Evolutionary conservation across 1,140 invertebrate species (phyloP).

Genomic region (Apis laboriosa): DNA sequence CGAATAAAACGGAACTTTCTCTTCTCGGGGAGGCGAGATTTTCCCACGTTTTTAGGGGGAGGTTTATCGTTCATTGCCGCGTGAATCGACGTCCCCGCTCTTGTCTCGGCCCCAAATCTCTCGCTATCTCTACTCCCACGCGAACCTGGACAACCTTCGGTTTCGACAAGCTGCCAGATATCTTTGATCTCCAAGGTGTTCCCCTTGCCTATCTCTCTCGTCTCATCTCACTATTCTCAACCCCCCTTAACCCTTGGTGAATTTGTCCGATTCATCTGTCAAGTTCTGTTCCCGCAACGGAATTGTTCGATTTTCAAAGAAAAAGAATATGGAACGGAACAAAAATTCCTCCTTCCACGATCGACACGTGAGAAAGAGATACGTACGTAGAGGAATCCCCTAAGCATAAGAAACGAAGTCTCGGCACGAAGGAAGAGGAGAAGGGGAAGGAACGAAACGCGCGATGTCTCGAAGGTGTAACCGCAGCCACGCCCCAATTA

Average conservation of each 20-base stretch:
- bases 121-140: conserved; percentile 44
- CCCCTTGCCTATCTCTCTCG: conserved; percentile 2
- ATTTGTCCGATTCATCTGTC: neutral
- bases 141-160: conserved; percentile 23
- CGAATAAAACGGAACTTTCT: neutral
- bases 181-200: conserved; percentile 19
- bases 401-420: neutral
- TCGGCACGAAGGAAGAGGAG: neutral
- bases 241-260: neutral
- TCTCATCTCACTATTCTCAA: neutral
- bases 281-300: neutral
- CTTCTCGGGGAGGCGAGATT: neutral
- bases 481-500: conserved; percentile 78
- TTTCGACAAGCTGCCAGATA: conserved; percentile 1
- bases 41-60: conserved; percentile 20
- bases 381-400: neutral
- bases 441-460: conserved; percentile 27
- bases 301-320: too few species aligned
- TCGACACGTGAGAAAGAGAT: too few species aligned
- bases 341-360: neutral
- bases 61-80: neutral
- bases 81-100: neutral
- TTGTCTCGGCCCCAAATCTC: conserved; percentile 37
- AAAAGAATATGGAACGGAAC: neutral
- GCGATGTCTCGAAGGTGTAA: conserved; percentile 72